Evolutionary conservation across 2,888 invertebrate species (phyloP), one percentile per base, ranked within the genome.

Genomic region (Calliphora vomitoria): DNA sequence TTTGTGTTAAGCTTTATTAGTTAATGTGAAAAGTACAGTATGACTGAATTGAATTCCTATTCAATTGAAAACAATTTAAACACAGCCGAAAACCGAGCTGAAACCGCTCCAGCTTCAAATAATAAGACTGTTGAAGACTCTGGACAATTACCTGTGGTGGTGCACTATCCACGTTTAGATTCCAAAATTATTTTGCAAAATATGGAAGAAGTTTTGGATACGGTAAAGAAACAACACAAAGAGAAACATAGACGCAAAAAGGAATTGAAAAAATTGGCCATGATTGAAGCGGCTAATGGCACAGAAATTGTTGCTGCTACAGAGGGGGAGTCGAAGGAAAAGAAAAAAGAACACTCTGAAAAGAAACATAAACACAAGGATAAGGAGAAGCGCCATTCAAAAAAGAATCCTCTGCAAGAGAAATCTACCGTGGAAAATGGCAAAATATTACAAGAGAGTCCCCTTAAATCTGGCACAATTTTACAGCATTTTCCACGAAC

Each of bases 141-240:
- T 53, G 75, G 15, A 13, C 25, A n/a, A 10, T 38, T 86, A 13
- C 78, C 91, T 2, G 92, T 91, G 78, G 89, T 93, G 35, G 85
- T 92, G 25, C 71, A 71, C 55, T 91, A 91, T 50, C 91, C 92
- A 79, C 92, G 92, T 82, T 90, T 92, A 71, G 91, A 93, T 72
- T 93, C 93, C 6, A 93, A 92, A 83, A 78, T 92, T 10, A 93
- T 93, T 60, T 81, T 93, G 53, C 92, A 93, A 84, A 94, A 93
- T 82, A 94, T 94, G 94, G 93, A 93, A 80, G 93, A 93, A 74
- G 94, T 94, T 1, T 89, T 94, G 1, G 91, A 92, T 79, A 92
- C 93, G 0, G 93, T 93, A 1, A 94, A 93, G 84, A 92, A 92
- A 69, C 93, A 93, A 85, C 92, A 93, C 87, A 92, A 92, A 11